phyloP scores from a whole-genome alignment of 2,797 vertebrate species.

The Molossus molossus region DNA sequence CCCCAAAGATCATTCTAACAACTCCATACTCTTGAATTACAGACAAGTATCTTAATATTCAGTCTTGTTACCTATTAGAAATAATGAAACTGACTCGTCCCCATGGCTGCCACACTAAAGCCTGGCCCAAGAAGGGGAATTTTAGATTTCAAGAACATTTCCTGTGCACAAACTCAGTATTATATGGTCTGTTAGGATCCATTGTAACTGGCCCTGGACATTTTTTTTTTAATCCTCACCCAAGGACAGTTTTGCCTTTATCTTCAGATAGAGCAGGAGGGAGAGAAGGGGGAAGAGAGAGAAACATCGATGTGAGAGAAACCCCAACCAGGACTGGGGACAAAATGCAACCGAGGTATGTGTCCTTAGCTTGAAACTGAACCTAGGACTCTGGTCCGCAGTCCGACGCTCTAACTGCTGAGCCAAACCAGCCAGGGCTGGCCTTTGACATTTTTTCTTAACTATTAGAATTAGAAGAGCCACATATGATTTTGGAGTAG shows the following conservation, averaged over 20 bases:
- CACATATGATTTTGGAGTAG: not conserved
- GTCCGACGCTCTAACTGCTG: too few species aligned
- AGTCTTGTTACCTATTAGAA: slow-evolving; percentile 29
- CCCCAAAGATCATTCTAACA: not conserved
- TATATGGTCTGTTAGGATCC: not conserved
- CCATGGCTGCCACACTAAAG: not conserved
- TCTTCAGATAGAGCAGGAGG: too few species aligned
- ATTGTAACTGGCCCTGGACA: not conserved
- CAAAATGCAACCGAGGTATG: too few species aligned
- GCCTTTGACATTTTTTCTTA: not conserved
- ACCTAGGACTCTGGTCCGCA: too few species aligned
- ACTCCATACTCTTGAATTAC: not conserved
- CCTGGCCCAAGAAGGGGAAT: not conserved
- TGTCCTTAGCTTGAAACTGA: too few species aligned
- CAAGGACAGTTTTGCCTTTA: too few species aligned
- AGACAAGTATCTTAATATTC: slow-evolving; percentile 24
- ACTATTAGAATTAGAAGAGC: not conserved
- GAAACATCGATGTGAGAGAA: too few species aligned
- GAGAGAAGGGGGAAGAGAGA: too few species aligned
- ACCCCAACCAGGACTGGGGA: too few species aligned
- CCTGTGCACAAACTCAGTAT: not conserved
- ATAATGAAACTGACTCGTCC: not conserved
- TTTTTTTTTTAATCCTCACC: not conserved
- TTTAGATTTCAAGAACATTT: not conserved
- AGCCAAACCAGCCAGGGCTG: not conserved